Evolutionary conservation across 2,113 vertebrate genomes (phyloP), one percentile per base, ranked within the genome.

Genomic region (Dascyllus trimaculatus): DNA sequence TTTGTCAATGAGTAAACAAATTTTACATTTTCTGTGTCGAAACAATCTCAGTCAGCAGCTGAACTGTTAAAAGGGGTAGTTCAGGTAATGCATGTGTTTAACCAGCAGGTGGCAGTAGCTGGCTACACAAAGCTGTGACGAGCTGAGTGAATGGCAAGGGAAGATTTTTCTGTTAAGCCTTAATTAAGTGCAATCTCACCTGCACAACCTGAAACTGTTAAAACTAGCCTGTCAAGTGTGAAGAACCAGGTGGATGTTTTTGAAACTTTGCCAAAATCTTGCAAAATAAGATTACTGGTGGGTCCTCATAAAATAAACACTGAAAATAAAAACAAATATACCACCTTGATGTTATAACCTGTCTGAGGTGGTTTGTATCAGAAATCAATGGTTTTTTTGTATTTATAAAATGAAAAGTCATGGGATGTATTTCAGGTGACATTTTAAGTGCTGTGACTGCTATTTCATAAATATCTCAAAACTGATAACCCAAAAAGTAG

Each of bases 81-180:
- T 38, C 49, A 62, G 24, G 76, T 87, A 85, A 52, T 92, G 11
- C 48, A 52, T 17, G 5, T 32, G 2, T 45, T 69, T 84, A 26
- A 60, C 85, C 92, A 94, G 84, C 85, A 85, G 91, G 83, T 85
- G 93, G 89, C 88, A 81, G 79, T 80, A 26, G 69, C 19, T 78
- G n/a, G 61, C 56, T 81, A 65, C 77, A 25, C 14, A 84, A 78
- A 76, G 51, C 49, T 53, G 5, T 48, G 11, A 38, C 10, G 35
- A n/a, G 19, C 38, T 18, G 40, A 10, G n/a, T 54, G 19, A 65
- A 60, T 46, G 8, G 32, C 46, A 4, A 17, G 11, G 35, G n/a
- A 35, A 7, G 25, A 63, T 80, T 82, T 71, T 62, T 71, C 17
- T 60, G 11, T 46, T 35, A 26, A 58, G 38, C 35, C 22, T 69